A percentile compares a stretch with the other conserved stretches of the same genome.
phyloP scores from a whole-genome alignment of 2,797 vertebrate genomes.

The Odontamblyopus lacepedii region DNA sequence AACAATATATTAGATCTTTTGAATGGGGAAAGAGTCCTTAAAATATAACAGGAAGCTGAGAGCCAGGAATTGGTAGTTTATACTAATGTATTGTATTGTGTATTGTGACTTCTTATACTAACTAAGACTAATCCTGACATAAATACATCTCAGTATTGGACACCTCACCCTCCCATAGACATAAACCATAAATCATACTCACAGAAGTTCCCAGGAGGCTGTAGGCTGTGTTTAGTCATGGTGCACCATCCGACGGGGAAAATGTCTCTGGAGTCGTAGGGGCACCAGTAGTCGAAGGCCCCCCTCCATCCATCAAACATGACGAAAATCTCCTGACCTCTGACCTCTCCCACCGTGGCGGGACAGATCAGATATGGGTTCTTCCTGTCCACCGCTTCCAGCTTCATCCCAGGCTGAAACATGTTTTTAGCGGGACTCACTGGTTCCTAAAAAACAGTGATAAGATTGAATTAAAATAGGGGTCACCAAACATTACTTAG shows the following conservation, averaged over 20 bases:
- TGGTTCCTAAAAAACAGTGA: constrained; percentile 80
- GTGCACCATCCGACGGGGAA: constrained; percentile 92
- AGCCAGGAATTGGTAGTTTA: too few relatives aligned
- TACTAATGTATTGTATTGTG: too few relatives aligned
- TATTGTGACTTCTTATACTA: too few relatives aligned
- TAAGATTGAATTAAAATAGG: not conserved
- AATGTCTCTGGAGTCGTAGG: constrained; percentile 91
- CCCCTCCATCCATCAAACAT: constrained; percentile 96
- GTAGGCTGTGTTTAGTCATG: constrained; percentile 89
- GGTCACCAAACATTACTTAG: too few relatives aligned
- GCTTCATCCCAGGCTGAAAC: constrained; percentile 93
- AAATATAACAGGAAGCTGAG: too few relatives aligned
- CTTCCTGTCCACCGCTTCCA: constrained; percentile 95
- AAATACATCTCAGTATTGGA: too few relatives aligned
- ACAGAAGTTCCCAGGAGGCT: constrained; percentile 91
- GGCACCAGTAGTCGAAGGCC: constrained; percentile 96
- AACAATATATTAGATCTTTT: too few relatives aligned
- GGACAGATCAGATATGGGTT: constrained; percentile 95
- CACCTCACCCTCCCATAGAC: not conserved
- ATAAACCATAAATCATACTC: constrained; percentile 59
- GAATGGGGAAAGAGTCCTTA: too few relatives aligned
- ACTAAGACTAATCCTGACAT: too few relatives aligned
- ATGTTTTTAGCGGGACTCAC: constrained; percentile 82
- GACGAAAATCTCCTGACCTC: constrained; percentile 90
- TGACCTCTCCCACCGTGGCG: constrained; percentile 89